Evolutionary conservation across 2,888 invertebrate genomes (phyloP).

Genomic region (Odontocolon sp.): DNA sequence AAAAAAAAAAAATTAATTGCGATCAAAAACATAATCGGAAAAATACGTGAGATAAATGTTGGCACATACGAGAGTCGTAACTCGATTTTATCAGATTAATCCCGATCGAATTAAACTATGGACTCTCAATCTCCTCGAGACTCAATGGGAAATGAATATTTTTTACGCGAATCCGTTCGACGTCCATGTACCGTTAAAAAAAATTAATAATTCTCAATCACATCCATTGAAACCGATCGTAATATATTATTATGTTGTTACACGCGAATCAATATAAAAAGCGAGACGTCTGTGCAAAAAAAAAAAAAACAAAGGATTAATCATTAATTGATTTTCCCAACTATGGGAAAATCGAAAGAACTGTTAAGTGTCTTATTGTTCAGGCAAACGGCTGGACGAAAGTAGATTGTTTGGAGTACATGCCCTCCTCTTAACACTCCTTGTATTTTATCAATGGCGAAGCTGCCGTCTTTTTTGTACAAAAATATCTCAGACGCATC

Average conservation of each 20-base stretch:
- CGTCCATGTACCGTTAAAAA: conserved; percentile 55
- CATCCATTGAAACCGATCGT: conserved; percentile 47
- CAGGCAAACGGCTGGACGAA: conserved; percentile 77
- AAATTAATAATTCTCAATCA: conserved; percentile 52
- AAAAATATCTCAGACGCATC: too few species aligned
- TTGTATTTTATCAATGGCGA: conserved; percentile 6
- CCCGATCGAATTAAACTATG: not conserved
- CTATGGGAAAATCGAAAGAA: conserved; percentile 70
- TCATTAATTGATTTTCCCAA: conserved; percentile 66
- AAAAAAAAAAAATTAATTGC: conserved; percentile 28
- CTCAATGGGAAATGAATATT: conserved; percentile 45
- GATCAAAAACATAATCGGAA: too few species aligned
- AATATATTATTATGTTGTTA: conserved; percentile 59
- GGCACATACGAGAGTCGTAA: conserved; percentile 13
- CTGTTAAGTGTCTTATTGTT: conserved; percentile 81
- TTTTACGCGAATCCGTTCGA: conserved; percentile 57
- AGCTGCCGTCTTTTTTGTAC: not conserved
- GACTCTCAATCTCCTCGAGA: conserved; percentile 1
- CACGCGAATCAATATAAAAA: conserved; percentile 46
- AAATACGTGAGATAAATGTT: too few species aligned
- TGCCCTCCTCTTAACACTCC: conserved; percentile 24
- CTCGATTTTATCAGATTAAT: not conserved
- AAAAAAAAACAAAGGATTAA: conserved; percentile 23
- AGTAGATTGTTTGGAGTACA: conserved; percentile 60
- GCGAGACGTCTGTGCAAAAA: conserved; percentile 32